Conservation (phyloP, 2,797 vertebrate genomes). For the Lophotriccus pileatus region DNA sequence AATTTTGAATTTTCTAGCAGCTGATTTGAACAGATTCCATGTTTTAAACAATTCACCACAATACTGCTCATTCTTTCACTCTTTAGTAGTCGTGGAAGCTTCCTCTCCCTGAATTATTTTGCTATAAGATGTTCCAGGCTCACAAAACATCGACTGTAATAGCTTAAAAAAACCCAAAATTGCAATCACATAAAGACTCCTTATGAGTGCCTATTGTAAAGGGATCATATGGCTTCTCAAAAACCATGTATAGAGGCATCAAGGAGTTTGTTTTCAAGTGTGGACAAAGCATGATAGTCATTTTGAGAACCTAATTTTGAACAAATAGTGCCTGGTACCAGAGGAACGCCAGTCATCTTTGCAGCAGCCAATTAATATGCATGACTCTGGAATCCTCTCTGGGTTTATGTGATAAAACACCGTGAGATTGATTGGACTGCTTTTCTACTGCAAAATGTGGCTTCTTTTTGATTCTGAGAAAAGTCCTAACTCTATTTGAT, state of each 20-base stretch:
- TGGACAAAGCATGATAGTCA: background rate
- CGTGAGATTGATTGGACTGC: conserved; percentile 23
- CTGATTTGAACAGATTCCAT: background rate
- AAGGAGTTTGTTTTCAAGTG: background rate
- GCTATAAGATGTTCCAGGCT: background rate
- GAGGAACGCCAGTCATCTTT: conserved; percentile 8
- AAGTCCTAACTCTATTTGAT: conserved; percentile 43
- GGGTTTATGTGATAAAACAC: conserved; percentile 55
- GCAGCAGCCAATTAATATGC: conserved; percentile 43
- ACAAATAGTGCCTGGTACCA: background rate
- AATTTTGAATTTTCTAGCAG: background rate
- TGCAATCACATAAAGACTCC: background rate
- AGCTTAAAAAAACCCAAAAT: background rate
- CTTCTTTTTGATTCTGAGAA: conserved; percentile 59
- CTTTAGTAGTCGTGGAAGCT: background rate
- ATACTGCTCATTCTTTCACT: background rate
- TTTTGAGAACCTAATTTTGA: conserved; percentile 27
- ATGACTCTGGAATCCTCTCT: conserved; percentile 58
- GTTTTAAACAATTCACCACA: background rate
- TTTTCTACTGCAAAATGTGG: conserved; percentile 23
- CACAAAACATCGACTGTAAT: background rate
- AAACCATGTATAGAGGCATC: background rate
- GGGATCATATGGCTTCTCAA: background rate
- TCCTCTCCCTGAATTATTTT: background rate
- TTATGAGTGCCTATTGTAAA: background rate